phyloP scores from a whole-genome alignment of 2,113 vertebrate genomes.

The Malurus cyaneus region DNA sequence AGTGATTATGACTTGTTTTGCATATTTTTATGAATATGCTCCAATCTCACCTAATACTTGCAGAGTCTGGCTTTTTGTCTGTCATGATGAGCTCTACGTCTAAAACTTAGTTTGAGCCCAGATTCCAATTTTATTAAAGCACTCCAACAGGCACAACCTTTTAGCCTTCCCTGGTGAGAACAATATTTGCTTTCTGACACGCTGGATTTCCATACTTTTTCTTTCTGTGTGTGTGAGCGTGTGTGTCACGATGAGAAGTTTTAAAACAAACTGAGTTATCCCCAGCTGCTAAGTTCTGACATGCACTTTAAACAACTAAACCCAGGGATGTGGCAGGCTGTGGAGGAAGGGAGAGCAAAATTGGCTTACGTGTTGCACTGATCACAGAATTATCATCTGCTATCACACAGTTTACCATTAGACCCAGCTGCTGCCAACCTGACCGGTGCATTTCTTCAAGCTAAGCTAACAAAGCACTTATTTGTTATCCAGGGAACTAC shows the following conservation, averaged over 20 bases:
- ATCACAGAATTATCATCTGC: slow-evolving; percentile 69
- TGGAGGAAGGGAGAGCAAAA: slow-evolving; percentile 24
- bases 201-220: slow-evolving; percentile 71
- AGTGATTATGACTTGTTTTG: not conserved
- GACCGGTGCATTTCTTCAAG: slow-evolving; percentile 69
- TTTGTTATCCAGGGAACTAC: slow-evolving; percentile 75
- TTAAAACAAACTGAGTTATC: slow-evolving; percentile 73
- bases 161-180: slow-evolving; percentile 36
- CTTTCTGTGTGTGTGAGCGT: not conserved
- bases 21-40: slow-evolving; percentile 7
- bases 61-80: not conserved
- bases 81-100: not conserved
- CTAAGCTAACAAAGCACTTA: slow-evolving; percentile 83
- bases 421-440: slow-evolving; percentile 78
- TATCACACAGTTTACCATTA: slow-evolving; percentile 68
- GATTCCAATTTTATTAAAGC: not conserved
- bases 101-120: not conserved
- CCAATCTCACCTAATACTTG: not conserved
- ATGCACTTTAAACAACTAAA: slow-evolving; percentile 78
- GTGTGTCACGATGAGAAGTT: slow-evolving; percentile 69
- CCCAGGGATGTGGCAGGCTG: not conserved
- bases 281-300: slow-evolving; percentile 80
- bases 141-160: slow-evolving; percentile 59
- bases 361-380: slow-evolving; percentile 16
- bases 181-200: slow-evolving; percentile 82